A percentile compares a stretch with the other conserved stretches of the same genome.
Evolutionary conservation across 1,140 invertebrate genomes (phyloP).

Genomic region (Neodiprion fabricii): DNA sequence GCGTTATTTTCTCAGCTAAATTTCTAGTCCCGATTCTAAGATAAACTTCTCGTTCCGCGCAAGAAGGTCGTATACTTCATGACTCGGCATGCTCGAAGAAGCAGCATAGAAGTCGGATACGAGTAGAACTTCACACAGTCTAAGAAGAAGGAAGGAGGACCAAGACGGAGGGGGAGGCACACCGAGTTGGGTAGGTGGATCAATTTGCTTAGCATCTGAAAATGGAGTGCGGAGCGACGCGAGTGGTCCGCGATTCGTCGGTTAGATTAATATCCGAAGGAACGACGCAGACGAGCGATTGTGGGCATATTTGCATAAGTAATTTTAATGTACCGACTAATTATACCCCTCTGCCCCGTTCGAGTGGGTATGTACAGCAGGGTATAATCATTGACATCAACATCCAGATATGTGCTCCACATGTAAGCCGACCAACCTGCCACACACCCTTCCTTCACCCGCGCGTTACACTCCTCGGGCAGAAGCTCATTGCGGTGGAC

Average conservation of each 20-base stretch:
- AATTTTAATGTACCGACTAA: conserved; percentile 8
- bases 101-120: neutral
- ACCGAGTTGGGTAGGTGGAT: neutral
- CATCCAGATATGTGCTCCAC: too few relatives aligned
- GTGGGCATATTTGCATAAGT: neutral
- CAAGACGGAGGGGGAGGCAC: neutral
- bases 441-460: too few relatives aligned
- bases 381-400: too few relatives aligned
- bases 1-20: too few relatives aligned
- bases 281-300: too few relatives aligned
- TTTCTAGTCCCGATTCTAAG: too few relatives aligned
- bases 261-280: neutral
- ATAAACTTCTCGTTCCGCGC: too few relatives aligned
- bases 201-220: neutral
- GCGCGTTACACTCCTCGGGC: too few relatives aligned
- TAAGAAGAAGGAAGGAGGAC: neutral
- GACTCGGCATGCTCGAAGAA: neutral
- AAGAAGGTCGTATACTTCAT: too few relatives aligned
- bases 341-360: neutral
- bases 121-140: neutral
- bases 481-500: too few relatives aligned
- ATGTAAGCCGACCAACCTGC: too few relatives aligned
- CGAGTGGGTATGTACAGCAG: too few relatives aligned
- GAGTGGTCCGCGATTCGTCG: neutral
- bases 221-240: neutral